A percentile compares a stretch with the other conserved stretches of the same genome.
Conservation (phyloP, 2,113 vertebrate genomes). For the Hemichromis elongatus region DNA sequence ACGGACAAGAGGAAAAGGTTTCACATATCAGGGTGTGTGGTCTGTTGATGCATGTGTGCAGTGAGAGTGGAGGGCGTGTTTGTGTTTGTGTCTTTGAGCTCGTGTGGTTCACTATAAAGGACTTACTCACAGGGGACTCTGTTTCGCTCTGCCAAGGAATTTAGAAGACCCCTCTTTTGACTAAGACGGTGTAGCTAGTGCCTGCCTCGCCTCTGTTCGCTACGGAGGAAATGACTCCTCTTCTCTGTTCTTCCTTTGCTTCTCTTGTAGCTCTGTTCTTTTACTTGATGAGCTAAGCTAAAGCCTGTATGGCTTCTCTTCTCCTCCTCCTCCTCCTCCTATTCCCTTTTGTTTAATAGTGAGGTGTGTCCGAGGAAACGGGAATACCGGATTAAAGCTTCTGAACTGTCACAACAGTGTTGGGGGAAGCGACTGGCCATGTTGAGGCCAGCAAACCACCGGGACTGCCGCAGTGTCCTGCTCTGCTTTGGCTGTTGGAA, state of each 20-base stretch:
- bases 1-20: slow-evolving; percentile 33
- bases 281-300: slow-evolving; percentile 17
- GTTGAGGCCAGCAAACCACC: slow-evolving; percentile 67
- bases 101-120: slow-evolving; percentile 7
- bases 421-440: slow-evolving; percentile 62
- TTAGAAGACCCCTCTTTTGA: background rate
- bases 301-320: slow-evolving; percentile 15
- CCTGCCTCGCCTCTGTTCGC: slow-evolving; percentile 10
- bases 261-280: background rate
- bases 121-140: background rate
- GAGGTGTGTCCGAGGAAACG: slow-evolving; percentile 50
- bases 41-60: slow-evolving; percentile 5
- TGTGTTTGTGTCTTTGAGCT: slow-evolving; percentile 3
- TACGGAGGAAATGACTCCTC: background rate
- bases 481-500: slow-evolving; percentile 83
- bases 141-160: slow-evolving; percentile 9
- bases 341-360: slow-evolving; percentile 23
- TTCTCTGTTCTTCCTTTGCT: background rate
- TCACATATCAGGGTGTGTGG: slow-evolving; percentile 59
- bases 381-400: slow-evolving; percentile 45
- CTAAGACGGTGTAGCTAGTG: background rate
- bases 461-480: slow-evolving; percentile 74
- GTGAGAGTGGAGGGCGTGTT: background rate
- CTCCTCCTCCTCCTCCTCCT: slow-evolving; percentile 13
- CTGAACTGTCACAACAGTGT: slow-evolving; percentile 48